Evolutionary conservation across 2,888 invertebrate species (phyloP), one percentile per base, ranked within the genome.

Genomic region (Euplagia quadripunctaria): DNA sequence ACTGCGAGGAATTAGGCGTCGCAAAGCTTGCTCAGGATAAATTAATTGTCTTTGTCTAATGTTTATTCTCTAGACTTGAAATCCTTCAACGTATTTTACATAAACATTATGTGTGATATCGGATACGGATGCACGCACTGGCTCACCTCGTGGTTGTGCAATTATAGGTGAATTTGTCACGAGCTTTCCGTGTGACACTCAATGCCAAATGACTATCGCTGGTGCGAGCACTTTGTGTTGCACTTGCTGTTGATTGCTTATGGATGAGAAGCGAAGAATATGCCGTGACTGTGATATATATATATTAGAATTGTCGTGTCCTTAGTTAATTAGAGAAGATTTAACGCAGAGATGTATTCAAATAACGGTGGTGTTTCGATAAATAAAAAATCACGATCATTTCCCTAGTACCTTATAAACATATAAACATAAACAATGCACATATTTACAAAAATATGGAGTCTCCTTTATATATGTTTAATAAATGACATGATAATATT

Each of bases 111-210:
- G 63, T 81, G 80, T 85, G 74, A 77, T 83, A 83, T 83, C 82
- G 84, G 84, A 84, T 83, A 82, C 84, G 84, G 85, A 84, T 84
- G 80, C 77, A 73, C 75, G 70, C 66, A 77, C 68, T 70, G 65
- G 85, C 71, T 82, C 61, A 79, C 85, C 84, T 84, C 76, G 79
- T 61, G 55, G 14, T 64, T 52, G 64, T 79, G 84, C 84, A 80
- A 81, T 84, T 85, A 83, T 76, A 77, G 72, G 68, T 74, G 79
- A 79, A 85, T 84, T 85, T 84, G 85, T 84, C 84, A 85, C 82
- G 81, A 84, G 78, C 77, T 78, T 78, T 79, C 80, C 81, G 73
- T 79, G 66, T 85, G 70, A 51, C 16, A 69, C 63, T 78, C 80
- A 84, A 85, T 82, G 84, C 66, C 79, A 77, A 65, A 70, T 70